Conservation (phyloP, 2,797 vertebrate genomes). For the Perodicticus potto region DNA sequence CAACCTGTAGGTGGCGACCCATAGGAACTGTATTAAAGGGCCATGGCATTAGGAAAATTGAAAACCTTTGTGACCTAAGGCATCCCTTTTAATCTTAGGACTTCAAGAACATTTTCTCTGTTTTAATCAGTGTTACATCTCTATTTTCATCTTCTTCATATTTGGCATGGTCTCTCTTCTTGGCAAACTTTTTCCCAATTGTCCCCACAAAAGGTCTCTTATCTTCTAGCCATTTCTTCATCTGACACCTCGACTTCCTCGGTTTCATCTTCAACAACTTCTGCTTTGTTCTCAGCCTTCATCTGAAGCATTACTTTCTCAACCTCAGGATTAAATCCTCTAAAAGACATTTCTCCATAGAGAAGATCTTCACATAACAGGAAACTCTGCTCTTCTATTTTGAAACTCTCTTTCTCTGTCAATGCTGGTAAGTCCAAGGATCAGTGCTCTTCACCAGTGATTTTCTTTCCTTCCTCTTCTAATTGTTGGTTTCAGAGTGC, state of each 20-base stretch:
- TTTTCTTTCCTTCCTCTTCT: slow-evolving; percentile 95
- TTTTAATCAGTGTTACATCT: no score
- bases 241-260: slow-evolving; percentile 95
- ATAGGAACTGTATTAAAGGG: no score
- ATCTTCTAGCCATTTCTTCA: slow-evolving; percentile 95
- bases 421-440: slow-evolving; percentile 95
- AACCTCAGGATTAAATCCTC: not conserved
- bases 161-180: no score
- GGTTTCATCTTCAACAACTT: slow-evolving; percentile 85
- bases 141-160: no score
- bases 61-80: no score
- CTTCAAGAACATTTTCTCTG: no score
- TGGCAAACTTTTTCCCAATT: no score
- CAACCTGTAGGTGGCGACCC: no score
- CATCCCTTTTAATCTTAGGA: no score
- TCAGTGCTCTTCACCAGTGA: slow-evolving; percentile 95
- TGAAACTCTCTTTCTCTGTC: slow-evolving; percentile 90
- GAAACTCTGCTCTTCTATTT: not conserved
- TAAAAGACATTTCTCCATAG: not conserved
- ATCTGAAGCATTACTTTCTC: slow-evolving; percentile 95
- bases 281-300: slow-evolving; percentile 89
- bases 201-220: no score
- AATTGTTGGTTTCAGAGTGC: slow-evolving; percentile 94
- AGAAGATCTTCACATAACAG: not conserved
- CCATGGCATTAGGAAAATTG: no score